phyloP scores from a whole-genome alignment of 2,113 vertebrate species.

The Zeus faber region DNA sequence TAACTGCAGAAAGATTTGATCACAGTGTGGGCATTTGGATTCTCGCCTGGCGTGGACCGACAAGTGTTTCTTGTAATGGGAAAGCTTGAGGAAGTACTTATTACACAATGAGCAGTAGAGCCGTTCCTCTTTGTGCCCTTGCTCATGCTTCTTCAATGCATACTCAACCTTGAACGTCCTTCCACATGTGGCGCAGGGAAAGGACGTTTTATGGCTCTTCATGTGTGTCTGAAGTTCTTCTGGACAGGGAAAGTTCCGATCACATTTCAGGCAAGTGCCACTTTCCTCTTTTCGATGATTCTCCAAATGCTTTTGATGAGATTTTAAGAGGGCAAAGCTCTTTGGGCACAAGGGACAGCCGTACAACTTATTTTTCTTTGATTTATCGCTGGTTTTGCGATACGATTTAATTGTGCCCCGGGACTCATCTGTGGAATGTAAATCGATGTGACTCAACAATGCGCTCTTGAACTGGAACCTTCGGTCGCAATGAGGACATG shows the following conservation, averaged over 20 bases:
- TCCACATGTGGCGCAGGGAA: slow-evolving; percentile 49
- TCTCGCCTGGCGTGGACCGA: slow-evolving; percentile 54
- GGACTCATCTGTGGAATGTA: no score
- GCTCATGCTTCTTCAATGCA: slow-evolving; percentile 58
- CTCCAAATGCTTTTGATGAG: slow-evolving; percentile 58
- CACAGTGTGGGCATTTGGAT: slow-evolving; percentile 60
- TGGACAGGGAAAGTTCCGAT: slow-evolving; percentile 34
- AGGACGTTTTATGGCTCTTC: slow-evolving; percentile 44
- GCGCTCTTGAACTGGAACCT: slow-evolving; percentile 47
- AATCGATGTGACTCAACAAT: slow-evolving; percentile 41
- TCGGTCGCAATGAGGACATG: slow-evolving; percentile 51
- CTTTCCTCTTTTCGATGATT: slow-evolving; percentile 52
- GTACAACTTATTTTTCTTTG: slow-evolving; percentile 24
- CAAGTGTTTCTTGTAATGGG: slow-evolving; percentile 59
- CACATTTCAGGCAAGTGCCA: slow-evolving; percentile 56
- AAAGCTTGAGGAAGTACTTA: slow-evolving; percentile 55
- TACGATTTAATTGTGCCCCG: no score
- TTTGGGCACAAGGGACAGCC: slow-evolving; percentile 53
- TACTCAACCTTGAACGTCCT: slow-evolving; percentile 63
- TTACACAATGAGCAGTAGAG: slow-evolving; percentile 52
- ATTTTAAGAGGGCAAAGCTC: slow-evolving; percentile 45
- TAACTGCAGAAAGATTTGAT: slow-evolving; percentile 50
- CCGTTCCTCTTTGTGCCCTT: slow-evolving; percentile 40
- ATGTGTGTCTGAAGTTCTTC: slow-evolving; percentile 56
- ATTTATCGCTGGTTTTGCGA: slow-evolving; percentile 51